These are phyloP conservation scores for Polyommatus icarus DNA, from an alignment of 2,888 invertebrate genomes.

Conservation along the genomic window DNA sequence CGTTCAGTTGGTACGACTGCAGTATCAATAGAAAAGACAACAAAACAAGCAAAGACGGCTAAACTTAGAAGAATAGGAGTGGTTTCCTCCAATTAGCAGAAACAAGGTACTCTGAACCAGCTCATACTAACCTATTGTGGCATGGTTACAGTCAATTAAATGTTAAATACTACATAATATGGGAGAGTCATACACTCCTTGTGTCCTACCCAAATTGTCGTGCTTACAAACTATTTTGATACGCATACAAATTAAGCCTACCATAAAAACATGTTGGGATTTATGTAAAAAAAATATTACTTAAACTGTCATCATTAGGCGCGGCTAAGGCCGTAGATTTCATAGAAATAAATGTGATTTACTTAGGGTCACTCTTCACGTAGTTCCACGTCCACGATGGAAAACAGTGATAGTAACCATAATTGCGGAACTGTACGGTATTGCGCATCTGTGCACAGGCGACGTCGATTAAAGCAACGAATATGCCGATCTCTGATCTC, in stretches of 20 bases:
- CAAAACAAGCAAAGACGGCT: too few relatives aligned
- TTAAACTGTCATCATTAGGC: neutral
- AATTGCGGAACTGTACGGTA: too few relatives aligned
- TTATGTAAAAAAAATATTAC: neutral
- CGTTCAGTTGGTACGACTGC: too few relatives aligned
- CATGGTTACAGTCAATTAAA: neutral
- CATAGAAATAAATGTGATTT: neutral
- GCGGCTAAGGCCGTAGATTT: neutral
- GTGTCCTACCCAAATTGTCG: neutral
- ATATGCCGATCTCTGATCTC: too few relatives aligned
- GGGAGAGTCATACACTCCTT: slow-evolving; percentile 11
- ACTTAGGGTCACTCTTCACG: neutral
- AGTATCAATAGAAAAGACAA: too few relatives aligned
- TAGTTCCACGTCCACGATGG: too few relatives aligned
- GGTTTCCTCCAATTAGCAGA: too few relatives aligned
- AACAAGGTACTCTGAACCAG: too few relatives aligned
- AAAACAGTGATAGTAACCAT: too few relatives aligned
- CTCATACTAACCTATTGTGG: neutral
- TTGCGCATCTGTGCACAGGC: too few relatives aligned
- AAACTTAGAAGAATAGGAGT: too few relatives aligned
- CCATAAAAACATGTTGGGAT: neutral
- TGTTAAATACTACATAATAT: neutral
- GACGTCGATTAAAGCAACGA: too few relatives aligned
- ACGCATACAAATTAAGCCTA: neutral
- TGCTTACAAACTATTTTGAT: slow-evolving; percentile 3